Evolutionary conservation across 2,888 invertebrate species (phyloP), one percentile per base, ranked within the genome.

Genomic region (Sarcophaga subvicina): DNA sequence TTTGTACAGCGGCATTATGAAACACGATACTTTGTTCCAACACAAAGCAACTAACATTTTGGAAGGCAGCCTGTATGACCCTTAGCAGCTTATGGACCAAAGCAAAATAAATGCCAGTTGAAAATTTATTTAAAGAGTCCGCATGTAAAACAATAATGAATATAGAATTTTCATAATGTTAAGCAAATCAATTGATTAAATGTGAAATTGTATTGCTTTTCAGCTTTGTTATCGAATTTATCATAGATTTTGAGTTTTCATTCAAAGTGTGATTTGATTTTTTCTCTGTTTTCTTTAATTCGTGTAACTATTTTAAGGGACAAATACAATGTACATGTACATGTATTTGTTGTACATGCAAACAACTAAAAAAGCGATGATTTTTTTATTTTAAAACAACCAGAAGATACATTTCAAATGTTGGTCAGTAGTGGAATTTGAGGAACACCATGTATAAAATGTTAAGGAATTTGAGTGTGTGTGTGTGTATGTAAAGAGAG

Each of bases 361-460:
- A 80, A 54, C 69, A 83, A 70, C 59, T 47, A 17, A 37, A 4
- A 25, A n/a, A 10, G 37, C n/a, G 37, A 79, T 54, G 62, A 62
- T 83, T 11, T 60, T 71, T 82, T 64, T 77, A 14, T 47, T 10
- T n/a, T 20, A 20, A 77, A 62, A 8, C 60, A 47, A 63, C 63
- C 47, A 54, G 10, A 54, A 77, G 20, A 59, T 64, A 69, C 37
- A 73, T 73, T 62, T 81, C 59, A 80, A 83, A 86, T 82, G 25
- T 79, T 76, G 82, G 82, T 76, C 86, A 86, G 75, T 82, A 75
- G 82, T 77, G 80, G 72, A 67, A 45, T 64, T 14, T 54, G 54
- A 54, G 54, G 54, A 14, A 54, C 4, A 12, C 0, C 67, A 45
- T 47, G 67, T 67, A 2, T 64, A 54, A 54, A 14, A 14, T 54